phyloP scores from a whole-genome alignment of 2,113 vertebrate genomes.

The Micronycteris hirsuta region DNA sequence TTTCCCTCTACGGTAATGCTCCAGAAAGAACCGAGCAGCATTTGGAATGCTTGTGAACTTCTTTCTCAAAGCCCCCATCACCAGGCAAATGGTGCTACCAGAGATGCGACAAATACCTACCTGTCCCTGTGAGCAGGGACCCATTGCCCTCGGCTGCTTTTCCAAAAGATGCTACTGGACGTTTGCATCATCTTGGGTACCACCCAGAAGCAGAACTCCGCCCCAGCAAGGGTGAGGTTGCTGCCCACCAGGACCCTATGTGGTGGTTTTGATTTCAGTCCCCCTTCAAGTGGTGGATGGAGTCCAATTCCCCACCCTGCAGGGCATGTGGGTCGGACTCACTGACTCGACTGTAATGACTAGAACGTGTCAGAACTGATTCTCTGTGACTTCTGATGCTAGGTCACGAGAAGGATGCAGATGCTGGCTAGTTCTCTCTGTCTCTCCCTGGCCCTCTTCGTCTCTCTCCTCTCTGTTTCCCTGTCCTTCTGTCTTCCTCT shows the following conservation, averaged over 20 bases:
- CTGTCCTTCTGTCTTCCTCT: not conserved
- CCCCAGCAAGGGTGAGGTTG: not conserved
- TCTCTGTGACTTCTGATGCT: not conserved
- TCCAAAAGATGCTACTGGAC: not conserved
- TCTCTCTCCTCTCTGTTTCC: not conserved
- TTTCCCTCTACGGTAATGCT: accelerated
- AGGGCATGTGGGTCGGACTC: not conserved
- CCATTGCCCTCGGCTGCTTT: conserved; percentile 15
- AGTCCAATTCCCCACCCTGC: not conserved
- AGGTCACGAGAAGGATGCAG: not conserved
- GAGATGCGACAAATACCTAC: not conserved
- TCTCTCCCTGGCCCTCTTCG: not conserved
- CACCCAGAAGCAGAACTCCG: not conserved
- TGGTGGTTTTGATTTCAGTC: not conserved
- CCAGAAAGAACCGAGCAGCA: not conserved
- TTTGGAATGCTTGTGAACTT: not conserved
- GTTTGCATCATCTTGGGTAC: not conserved
- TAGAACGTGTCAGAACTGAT: accelerated
- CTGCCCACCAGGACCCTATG: not conserved
- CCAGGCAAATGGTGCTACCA: not conserved
- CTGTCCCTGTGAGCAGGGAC: not conserved
- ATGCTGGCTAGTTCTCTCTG: not conserved
- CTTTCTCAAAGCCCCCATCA: too few species aligned
- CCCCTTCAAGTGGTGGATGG: not conserved
- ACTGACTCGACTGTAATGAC: not conserved